These are phyloP conservation scores for Apantesis nais DNA, from an alignment of 2,888 invertebrate species.

Conservation along the genomic window DNA sequence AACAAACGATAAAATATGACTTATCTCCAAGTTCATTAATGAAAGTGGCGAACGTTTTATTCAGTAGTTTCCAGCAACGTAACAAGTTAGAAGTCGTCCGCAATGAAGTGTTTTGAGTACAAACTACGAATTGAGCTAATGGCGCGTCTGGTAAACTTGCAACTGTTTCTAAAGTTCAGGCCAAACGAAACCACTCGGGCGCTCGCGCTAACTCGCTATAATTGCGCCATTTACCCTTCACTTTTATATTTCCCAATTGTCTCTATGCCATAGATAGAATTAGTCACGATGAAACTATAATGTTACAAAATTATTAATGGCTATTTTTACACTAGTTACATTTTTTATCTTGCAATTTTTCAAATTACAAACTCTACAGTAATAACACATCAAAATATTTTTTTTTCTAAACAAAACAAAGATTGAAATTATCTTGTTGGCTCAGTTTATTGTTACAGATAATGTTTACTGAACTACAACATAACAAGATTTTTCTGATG, in stretches of 20 bases:
- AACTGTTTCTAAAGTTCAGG: conserved; percentile 26
- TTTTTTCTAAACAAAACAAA: too few relatives aligned
- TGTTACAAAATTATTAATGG: too few relatives aligned
- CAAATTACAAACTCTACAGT: too few relatives aligned
- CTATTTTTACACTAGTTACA: too few relatives aligned
- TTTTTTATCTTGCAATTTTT: too few relatives aligned
- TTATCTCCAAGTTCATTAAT: background rate
- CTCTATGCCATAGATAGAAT: background rate
- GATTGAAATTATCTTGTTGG: too few relatives aligned
- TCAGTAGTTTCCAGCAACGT: conserved; percentile 6
- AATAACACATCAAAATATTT: too few relatives aligned
- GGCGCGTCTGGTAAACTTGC: conserved; percentile 19
- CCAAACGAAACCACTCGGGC: conserved; percentile 15
- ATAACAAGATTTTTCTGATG: too few relatives aligned
- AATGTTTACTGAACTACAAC: too few relatives aligned
- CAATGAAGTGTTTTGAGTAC: conserved; percentile 20
- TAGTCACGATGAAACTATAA: background rate
- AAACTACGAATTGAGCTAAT: conserved; percentile 26
- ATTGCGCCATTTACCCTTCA: conserved; percentile 13
- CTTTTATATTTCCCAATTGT: conserved; percentile 5
- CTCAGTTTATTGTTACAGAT: too few relatives aligned
- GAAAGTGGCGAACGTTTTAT: background rate
- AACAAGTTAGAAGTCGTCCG: conserved; percentile 16
- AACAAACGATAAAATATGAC: background rate
- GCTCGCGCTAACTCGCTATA: conserved; percentile 13